Percentiles rank a stretch among this genome's conserved stretches.
Evolutionary conservation across 2,888 invertebrate species (phyloP).

Genomic region (Taphrorychus bicolor): DNA sequence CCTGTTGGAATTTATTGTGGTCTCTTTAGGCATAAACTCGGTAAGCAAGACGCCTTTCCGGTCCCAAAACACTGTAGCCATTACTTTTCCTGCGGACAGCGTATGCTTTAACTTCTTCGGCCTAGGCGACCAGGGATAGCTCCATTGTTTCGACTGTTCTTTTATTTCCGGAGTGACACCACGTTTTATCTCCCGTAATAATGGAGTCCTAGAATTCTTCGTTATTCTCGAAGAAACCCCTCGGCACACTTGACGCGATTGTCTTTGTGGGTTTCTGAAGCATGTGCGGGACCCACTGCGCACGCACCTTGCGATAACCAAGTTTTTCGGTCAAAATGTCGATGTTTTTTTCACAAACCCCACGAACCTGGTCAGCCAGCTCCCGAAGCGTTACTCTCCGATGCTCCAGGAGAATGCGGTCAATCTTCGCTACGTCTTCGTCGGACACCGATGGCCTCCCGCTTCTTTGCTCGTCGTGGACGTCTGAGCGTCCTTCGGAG

Average conservation of each 20-base stretch:
- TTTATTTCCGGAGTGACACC: background rate
- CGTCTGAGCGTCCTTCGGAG: constrained; percentile 1
- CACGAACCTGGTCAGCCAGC: too few species aligned
- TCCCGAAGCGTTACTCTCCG: background rate
- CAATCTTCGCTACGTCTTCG: constrained; percentile 3
- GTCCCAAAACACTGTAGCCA: too few species aligned
- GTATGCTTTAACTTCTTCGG: background rate
- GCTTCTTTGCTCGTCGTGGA: constrained; percentile 1
- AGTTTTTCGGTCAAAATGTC: too few species aligned
- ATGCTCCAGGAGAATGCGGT: background rate
- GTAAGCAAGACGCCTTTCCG: too few species aligned
- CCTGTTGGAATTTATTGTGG: too few species aligned
- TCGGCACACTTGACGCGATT: too few species aligned
- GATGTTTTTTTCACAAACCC: too few species aligned
- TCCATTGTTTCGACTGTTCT: constrained; percentile 1
- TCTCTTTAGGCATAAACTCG: too few species aligned
- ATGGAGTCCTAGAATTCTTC: background rate
- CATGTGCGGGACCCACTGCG: too few species aligned
- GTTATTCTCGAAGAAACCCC: background rate
- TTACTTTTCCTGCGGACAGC: too few species aligned
- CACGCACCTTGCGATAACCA: too few species aligned
- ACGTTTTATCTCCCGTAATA: background rate
- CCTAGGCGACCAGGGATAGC: background rate
- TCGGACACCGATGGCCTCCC: background rate
- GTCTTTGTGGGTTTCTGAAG: too few species aligned